These are phyloP conservation scores for Callimorpha dominula DNA, from an alignment of 2,888 invertebrate genomes.

Conservation along the genomic window DNA sequence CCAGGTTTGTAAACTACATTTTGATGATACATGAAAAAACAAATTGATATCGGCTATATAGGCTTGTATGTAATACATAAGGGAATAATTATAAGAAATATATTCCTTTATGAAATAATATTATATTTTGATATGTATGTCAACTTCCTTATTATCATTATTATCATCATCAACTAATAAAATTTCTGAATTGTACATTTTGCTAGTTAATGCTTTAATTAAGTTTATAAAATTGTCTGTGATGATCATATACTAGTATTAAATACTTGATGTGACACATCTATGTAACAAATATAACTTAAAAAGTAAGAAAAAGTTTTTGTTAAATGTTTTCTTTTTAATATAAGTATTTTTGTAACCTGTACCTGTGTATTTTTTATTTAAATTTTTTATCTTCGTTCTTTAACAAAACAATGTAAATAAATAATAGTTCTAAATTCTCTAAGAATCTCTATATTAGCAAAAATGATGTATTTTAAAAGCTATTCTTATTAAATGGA, in stretches of 20 bases:
- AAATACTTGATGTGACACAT: constrained; percentile 42
- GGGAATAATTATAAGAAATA: not conserved
- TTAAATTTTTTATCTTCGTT: constrained; percentile 20
- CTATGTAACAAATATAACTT: constrained; percentile 48
- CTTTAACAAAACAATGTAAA: not conserved
- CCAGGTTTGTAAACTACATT: not conserved
- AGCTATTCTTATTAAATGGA: too few relatives aligned
- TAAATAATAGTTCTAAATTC: too few relatives aligned
- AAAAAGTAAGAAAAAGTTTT: constrained; percentile 56
- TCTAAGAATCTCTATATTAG: too few relatives aligned
- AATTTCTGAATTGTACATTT: constrained; percentile 26
- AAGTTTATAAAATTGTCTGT: constrained; percentile 47
- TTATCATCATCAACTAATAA: too few relatives aligned
- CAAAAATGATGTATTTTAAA: too few relatives aligned
- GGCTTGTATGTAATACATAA: too few relatives aligned
- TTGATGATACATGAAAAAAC: too few relatives aligned
- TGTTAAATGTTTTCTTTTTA: constrained; percentile 57
- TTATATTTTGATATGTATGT: not conserved
- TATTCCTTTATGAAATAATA: not conserved
- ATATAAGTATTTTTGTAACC: constrained; percentile 58
- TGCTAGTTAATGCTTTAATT: constrained; percentile 28
- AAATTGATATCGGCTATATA: too few relatives aligned
- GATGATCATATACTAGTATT: constrained; percentile 46
- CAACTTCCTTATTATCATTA: not conserved
- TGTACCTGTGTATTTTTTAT: constrained; percentile 20